phyloP scores from a whole-genome alignment of 2,888 invertebrate genomes.

The Gerosis bhagava region DNA sequence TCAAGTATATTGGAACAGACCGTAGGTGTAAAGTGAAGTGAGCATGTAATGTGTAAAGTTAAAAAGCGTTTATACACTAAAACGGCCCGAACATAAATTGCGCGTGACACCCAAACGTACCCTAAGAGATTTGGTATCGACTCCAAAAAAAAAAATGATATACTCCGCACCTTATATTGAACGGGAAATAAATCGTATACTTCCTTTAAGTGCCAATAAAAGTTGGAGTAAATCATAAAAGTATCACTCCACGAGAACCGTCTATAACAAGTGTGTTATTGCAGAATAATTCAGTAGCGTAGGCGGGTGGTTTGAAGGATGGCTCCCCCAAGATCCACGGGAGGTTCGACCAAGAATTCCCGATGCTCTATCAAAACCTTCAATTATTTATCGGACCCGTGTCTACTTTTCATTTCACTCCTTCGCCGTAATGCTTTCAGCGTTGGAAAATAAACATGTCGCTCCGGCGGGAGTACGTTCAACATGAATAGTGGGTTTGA shows the following conservation, averaged over 20 bases:
- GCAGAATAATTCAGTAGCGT: constrained; percentile 79
- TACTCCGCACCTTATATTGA: constrained; percentile 77
- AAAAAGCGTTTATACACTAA: constrained; percentile 27
- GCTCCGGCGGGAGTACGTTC: constrained; percentile 63
- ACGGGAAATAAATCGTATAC: constrained; percentile 80
- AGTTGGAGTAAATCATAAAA: constrained; percentile 82
- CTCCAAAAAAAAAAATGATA: constrained; percentile 79
- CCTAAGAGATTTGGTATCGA: constrained; percentile 60
- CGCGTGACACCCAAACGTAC: constrained; percentile 61
- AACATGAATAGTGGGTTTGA: constrained; percentile 57
- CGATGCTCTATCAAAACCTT: constrained; percentile 78
- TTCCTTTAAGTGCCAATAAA: constrained; percentile 82
- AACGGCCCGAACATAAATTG: constrained; percentile 51
- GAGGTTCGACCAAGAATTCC: constrained; percentile 66
- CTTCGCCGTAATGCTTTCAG: constrained; percentile 67
- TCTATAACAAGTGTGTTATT: constrained; percentile 82
- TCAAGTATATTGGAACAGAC: no score
- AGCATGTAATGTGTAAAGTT: constrained; percentile 2
- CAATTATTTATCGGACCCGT: constrained; percentile 82
- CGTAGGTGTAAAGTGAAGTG: not conserved
- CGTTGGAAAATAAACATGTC: constrained; percentile 65
- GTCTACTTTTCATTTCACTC: constrained; percentile 81
- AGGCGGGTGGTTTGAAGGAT: constrained; percentile 74
- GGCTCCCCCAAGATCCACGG: constrained; percentile 69
- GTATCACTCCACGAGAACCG: constrained; percentile 79